Base-by-base conservation (phyloP, 2,888 invertebrate genomes). In the Balanococcus diminutus region DNA sequence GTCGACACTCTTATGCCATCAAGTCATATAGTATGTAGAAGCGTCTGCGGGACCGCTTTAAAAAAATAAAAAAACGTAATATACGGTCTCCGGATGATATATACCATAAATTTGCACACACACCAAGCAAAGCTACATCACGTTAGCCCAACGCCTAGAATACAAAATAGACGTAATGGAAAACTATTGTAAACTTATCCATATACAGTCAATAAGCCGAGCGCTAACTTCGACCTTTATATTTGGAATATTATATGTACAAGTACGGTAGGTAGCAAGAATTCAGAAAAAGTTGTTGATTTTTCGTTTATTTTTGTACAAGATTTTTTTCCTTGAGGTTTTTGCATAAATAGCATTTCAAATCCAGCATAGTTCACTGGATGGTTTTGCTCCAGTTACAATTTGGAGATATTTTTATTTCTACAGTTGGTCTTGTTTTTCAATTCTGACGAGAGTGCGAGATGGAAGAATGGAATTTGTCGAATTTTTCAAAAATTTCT, bases 121-220 rank as follows among this genome's bases (percentile, higher is more conserved):
- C 28, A 25, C 28, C 22, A 9, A 14, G 11, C 28, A 0, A 51
- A n/a, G 2, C n/a, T 42, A 4, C 42, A 6, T n/a, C 2, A 42
- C 46, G 46, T 51, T n/a, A 51, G 19, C 51, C n/a, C n/a, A 6
- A 67, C 67, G 67, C 67, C 67, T 67, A 28, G 67, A 67, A 67
- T 67, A 67, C 67, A 67, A 67, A 67, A 67, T 67, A 67, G 67
- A 67, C 28, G 67, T 67, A 67, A 67, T 67, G 67, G 67, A 67
- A 67, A 67, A 67, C 67, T 67, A 67, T 67, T 67, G 67, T 67
- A 28, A 67, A 67, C 28, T 67, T 67, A 67, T 67, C 67, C 67
- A 14, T 51, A 51, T n/a, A 51, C n/a, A 67, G 67, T 67, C 67
- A 67, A 67, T 67, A 67, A 67, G 28, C 67, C 67, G 67, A 67